Evolutionary conservation across 2,797 vertebrate species (phyloP), one percentile per base, ranked within the genome.

Genomic region (Halcyon smyrnensis): DNA sequence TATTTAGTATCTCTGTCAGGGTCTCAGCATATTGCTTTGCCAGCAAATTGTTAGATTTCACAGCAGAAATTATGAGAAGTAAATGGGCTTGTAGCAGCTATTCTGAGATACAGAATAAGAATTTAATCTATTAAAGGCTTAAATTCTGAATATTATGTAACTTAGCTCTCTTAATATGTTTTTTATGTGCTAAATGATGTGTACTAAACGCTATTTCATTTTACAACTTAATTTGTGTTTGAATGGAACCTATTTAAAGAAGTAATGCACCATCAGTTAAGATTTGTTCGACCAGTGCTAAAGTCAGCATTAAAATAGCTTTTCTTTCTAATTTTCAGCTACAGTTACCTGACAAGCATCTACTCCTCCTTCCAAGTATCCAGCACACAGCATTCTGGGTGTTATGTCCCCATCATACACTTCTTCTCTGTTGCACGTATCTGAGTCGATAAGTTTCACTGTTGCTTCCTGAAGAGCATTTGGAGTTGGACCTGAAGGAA

Each of bases 331-430:
- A 51, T 87, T 93, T 82, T 76, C 39, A 79, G 60, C 39, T 87
- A 20, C 39, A 83, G 73, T 97, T 98, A 98, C 98, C 98, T 98
- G 98, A 76, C 98, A 98, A 79, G 98, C 97, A 96, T 98, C 98
- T 62, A 98, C 93, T 59, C 45, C 94, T 90, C 98, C 98, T 93
- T 97, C 63, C 88, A 97, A 65, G 70, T 97, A 98, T n/a, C 98
- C 97, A 1, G 97, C 98, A 88, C 98, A 98, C 94, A 98, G 4
- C 98, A 98, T 98, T 78, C 97, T 98, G 60, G 97, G 95, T 64
- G 92, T 96, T 91, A 98, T 92, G 37, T 94, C 84, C 27, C 97
- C 97, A n/a, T 94, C 82, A 2, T 98, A 98, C n/a, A 97, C 96
- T 81, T 97, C 89, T 94, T 83, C 46, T 60, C 77, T 96, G 71